Evolutionary conservation across 92 coral and sea anemone species (phyloP).

Genomic region (Actinernus sp.): DNA sequence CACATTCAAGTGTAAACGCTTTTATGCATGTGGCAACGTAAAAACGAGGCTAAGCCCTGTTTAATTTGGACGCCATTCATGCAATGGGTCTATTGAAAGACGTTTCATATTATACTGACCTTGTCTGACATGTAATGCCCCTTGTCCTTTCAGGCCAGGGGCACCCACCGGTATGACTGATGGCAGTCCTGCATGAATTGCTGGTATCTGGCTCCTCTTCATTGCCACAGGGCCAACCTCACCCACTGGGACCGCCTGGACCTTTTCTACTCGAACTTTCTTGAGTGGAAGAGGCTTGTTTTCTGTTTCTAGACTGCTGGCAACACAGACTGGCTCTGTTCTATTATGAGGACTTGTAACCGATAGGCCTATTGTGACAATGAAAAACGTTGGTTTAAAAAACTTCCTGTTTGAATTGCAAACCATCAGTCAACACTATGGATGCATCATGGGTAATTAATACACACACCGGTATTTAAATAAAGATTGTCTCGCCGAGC

Average conservation of each 20-base stretch:
- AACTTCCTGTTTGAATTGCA: no score
- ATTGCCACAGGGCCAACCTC: slow-evolving; percentile 83
- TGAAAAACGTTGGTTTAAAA: no score
- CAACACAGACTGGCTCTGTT: slow-evolving; percentile 7
- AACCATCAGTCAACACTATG: no score
- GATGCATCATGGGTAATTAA: no score
- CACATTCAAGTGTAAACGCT: no score
- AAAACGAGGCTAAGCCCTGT: background rate
- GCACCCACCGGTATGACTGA: slow-evolving; percentile 78
- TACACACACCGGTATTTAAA: no score
- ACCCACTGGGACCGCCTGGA: slow-evolving; percentile 78
- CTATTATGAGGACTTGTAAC: slow-evolving; percentile 1
- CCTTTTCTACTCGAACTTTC: slow-evolving; percentile 77
- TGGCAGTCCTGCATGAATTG: slow-evolving; percentile 89
- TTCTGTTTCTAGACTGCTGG: slow-evolving; percentile 16
- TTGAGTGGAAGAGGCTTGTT: slow-evolving; percentile 57
- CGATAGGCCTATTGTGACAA: slow-evolving; percentile 1
- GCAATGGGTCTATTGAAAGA: no score
- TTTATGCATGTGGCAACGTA: no score
- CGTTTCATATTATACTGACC: no score
- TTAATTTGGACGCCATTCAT: no score
- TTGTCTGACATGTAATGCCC: slow-evolving; percentile 62
- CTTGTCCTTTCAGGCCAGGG: slow-evolving; percentile 68
- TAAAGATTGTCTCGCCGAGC: no score
- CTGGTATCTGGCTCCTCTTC: slow-evolving; percentile 79